Evolutionary conservation across 64 coral and sea anemone species (phyloP).

Genomic region (Platygyra sinensis): DNA sequence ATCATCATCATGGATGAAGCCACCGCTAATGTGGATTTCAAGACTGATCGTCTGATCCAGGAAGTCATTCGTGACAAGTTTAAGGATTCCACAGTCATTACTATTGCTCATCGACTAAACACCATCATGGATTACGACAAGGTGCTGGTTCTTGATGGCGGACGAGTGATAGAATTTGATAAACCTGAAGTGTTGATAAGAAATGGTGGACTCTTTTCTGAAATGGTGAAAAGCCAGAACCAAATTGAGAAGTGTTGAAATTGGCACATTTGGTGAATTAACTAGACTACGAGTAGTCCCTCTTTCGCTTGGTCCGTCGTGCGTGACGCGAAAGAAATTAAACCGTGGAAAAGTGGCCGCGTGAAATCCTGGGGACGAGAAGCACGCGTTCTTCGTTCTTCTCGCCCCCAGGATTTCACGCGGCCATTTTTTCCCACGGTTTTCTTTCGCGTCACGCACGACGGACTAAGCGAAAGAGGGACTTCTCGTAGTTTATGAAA

Average conservation of each 20-base stretch:
- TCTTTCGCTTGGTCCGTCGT: too few relatives aligned
- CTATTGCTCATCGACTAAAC: conserved; percentile 62
- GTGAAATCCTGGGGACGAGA: too few relatives aligned
- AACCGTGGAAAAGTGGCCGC: too few relatives aligned
- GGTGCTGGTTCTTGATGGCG: conserved; percentile 23
- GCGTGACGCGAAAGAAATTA: too few relatives aligned
- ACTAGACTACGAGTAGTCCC: too few relatives aligned
- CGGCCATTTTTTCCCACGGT: too few relatives aligned
- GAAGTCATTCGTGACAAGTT: conserved; percentile 16
- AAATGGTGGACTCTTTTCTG: conserved; percentile 33
- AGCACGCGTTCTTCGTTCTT: too few relatives aligned
- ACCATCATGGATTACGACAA: conserved; percentile 48
- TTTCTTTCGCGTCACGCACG: too few relatives aligned
- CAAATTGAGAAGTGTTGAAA: background rate
- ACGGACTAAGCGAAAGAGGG: too few relatives aligned
- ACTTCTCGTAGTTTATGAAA: too few relatives aligned
- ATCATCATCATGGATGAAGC: conserved; percentile 44
- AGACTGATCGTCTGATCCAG: conserved; percentile 27
- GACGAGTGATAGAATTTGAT: conserved; percentile 26
- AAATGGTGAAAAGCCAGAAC: conserved; percentile 11
- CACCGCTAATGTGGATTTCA: conserved; percentile 23
- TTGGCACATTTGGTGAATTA: background rate
- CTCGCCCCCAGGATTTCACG: too few relatives aligned
- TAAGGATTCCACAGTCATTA: conserved; percentile 35
- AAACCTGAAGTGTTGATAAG: conserved; percentile 19